Evolutionary conservation across 1,140 invertebrate genomes (phyloP), one percentile per base, ranked within the genome.

Genomic region (Zelostemma sp.): DNA sequence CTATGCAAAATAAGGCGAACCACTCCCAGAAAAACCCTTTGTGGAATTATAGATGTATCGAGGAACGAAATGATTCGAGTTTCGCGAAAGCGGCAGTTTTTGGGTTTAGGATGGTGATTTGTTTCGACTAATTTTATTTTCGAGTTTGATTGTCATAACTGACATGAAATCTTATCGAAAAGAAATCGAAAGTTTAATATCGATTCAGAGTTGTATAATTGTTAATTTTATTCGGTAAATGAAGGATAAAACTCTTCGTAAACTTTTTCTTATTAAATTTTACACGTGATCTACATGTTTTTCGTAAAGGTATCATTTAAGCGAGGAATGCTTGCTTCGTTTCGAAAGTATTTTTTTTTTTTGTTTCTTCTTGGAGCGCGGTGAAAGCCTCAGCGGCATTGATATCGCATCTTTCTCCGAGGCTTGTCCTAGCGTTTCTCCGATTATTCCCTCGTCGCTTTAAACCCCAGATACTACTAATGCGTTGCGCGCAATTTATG

Each of bases 1-100:
- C 70, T 70, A 65, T 61, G 68, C 68, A 61, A 62, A 65, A 61
- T 65, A 62, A n/a, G n/a, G n/a, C n/a, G n/a, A n/a, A n/a, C 59
- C 47, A 45, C 21, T 51, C 47, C 66, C 60, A 50, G 59, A 63
- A 68, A 60, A 54, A 46, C 53, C 35, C 58, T 46, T 48, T 68
- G 63, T 58, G 65, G 61, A 68, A 6, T 15, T 15, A 15, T 15
- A 3, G 35, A 12, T 41, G n/a, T 1, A 15, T 15, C n/a, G n/a
- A n/a, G n/a, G n/a, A n/a, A n/a, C n/a, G n/a, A n/a, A n/a, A n/a
- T n/a, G n/a, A n/a, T n/a, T n/a, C n/a, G n/a, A n/a, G n/a, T n/a
- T n/a, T n/a, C n/a, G n/a, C n/a, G n/a, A n/a, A n/a, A n/a, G n/a
- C n/a, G n/a, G n/a, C n/a, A n/a, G n/a, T n/a, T n/a, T n/a, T n/a